These are phyloP conservation scores for Rhimphoctona megacephalus DNA, from an alignment of 2,888 invertebrate species.

Conservation along the genomic window DNA sequence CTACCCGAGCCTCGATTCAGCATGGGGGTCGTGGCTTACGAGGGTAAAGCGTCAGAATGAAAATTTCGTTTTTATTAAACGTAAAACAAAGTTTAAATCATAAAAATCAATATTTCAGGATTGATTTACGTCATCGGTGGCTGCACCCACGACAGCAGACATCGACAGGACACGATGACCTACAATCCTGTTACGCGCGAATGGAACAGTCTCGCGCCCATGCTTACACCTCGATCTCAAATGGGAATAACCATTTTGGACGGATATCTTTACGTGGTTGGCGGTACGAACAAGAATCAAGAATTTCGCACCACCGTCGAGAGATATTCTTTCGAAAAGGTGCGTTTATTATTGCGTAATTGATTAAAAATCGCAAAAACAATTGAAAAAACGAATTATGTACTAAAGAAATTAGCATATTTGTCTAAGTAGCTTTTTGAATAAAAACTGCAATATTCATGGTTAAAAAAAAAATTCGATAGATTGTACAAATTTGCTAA, in stretches of 20 bases:
- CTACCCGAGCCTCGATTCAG: conserved; percentile 95
- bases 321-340: conserved; percentile 92
- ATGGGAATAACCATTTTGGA: conserved; percentile 95
- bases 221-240: conserved; percentile 94
- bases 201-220: conserved; percentile 91
- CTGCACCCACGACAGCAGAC: conserved; percentile 92
- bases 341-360: conserved; percentile 80
- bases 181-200: conserved; percentile 93
- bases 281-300: conserved; percentile 93
- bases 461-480: no score
- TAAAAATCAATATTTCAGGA: conserved; percentile 85
- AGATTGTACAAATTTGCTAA: no score
- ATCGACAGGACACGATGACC: conserved; percentile 92
- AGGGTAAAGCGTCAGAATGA: conserved; percentile 86
- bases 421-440: no score
- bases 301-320: conserved; percentile 94
- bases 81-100: not conserved
- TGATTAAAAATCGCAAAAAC: not conserved
- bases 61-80: not conserved
- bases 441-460: no score
- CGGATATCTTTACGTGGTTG: conserved; percentile 94
- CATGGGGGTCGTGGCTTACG: conserved; percentile 95
- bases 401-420: no score
- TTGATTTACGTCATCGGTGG: conserved; percentile 96
- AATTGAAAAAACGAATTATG: not conserved